Evolutionary conservation across 1,140 invertebrate genomes (phyloP), one percentile per base, ranked within the genome.

Genomic region (Trichonephila clavipes): DNA sequence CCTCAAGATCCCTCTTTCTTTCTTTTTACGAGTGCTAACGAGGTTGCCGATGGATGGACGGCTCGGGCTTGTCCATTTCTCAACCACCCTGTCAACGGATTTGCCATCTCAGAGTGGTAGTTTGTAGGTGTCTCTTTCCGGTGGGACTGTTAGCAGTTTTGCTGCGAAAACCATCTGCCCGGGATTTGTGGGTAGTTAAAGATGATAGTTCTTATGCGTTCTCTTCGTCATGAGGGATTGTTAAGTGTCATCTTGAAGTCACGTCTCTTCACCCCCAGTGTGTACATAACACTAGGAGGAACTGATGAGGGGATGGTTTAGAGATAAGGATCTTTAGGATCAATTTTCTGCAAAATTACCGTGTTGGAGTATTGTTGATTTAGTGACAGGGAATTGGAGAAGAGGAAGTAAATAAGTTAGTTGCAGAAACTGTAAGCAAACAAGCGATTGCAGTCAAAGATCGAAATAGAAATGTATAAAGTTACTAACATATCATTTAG

Each of bases 181-280:
- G 24, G 59, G 28, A 87, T 87, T 87, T 87, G 85, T 87, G 85
- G 28, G 59, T n/a, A 87, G 58, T 64, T 87, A 87, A 87, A 87
- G 24, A 87, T 61, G 34, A 87, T 87, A 87, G 59, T 87, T 87
- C 7, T 34, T 24, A 21, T 4, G 16, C 28, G 1, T n/a, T 19
- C 58, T 28, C 66, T 69, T 21, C 28, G 5, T 77, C 24, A 0
- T 8, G 59, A 87, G 59, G 59, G 28, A 18, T 34, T 77, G 72
- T 40, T 77, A 77, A 77, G 28, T 77, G 72, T 77, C 72, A 77
- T 77, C 72, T 77, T 77, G 16, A 18, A 40, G 18, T 40, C 72
- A 18, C 16, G 6, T 28, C 16, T 77, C 72, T 34, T 77, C 72
- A 77, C 72, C 4, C 34, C 14, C 72, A 21, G 34, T 77, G 8